A percentile compares a stretch with the other conserved stretches of the same genome.
Conservation (phyloP, 2,113 vertebrate species). For the Amphiprion percula region DNA sequence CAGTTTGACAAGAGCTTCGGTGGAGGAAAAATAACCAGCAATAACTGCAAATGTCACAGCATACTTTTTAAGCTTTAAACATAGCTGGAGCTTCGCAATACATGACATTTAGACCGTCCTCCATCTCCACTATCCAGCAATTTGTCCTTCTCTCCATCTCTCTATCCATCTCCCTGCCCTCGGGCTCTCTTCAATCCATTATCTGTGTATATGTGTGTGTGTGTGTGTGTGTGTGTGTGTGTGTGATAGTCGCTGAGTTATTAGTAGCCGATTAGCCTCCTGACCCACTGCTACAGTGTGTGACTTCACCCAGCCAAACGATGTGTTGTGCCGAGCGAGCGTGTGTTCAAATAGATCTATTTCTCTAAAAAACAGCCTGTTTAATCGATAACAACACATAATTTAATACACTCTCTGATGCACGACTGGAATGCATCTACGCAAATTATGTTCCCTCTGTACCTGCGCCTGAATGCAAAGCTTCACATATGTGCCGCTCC, state of each 20-base stretch:
- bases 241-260: conserved; percentile 37
- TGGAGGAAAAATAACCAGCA: neutral
- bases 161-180: conserved; percentile 37
- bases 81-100: conserved; percentile 16
- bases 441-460: conserved; percentile 37
- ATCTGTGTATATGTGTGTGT: conserved; percentile 14
- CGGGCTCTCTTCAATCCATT: conserved; percentile 38
- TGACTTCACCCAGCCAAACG: conserved; percentile 2
- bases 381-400: conserved; percentile 4
- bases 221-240: neutral
- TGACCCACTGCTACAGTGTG: conserved; percentile 28
- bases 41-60: conserved; percentile 28
- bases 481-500: conserved; percentile 18
- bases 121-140: conserved; percentile 32
- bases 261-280: conserved; percentile 49
- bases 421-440: conserved; percentile 30
- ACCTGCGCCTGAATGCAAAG: conserved; percentile 37
- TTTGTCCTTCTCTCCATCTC: conserved; percentile 40
- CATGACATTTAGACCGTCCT: conserved; percentile 51
- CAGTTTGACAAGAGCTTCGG: neutral
- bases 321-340: neutral
- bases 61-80: conserved; percentile 27
- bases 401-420: conserved; percentile 17
- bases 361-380: conserved; percentile 8
- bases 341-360: neutral